Evolutionary conservation across 2,888 invertebrate species (phyloP), one percentile per base, ranked within the genome.

Genomic region (Macrosoma leucophasiata): DNA sequence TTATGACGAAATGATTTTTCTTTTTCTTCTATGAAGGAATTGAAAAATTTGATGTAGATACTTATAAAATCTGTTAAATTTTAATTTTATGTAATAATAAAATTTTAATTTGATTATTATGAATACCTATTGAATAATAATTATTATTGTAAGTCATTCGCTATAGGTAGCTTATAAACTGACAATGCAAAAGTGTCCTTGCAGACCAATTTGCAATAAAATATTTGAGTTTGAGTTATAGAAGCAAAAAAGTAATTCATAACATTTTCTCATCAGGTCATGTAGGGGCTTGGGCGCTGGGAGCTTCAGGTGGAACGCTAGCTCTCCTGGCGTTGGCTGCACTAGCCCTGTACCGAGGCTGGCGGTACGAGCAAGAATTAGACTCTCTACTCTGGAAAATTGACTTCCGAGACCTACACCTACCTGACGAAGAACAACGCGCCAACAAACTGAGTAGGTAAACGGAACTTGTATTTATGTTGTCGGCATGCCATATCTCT

Each of bases 341-440:
- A 0, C 77, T 94, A 34, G 89, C 95, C 0, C 81, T 94, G 7
- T 94, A 92, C 77, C 89, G 96, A 38, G 96, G 96, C 69, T 96
- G 96, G 96, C 89, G 90, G 20, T 96, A 97, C 70, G 96, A 97
- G 63, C 96, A 96, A 60, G 96, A 96, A 60, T 84, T 97, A 46
- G 96, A 96, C 65, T 95, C 95, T 33, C 78, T 97, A 20, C 86
- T 97, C 20, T 97, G 97, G 97, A 96, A 96, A 79, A 92, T 97
- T 36, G 96, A 97, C 77, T 96, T 91, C 76, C 90, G 91, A 41
- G 96, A 97, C 55, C 91, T 97, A 27, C 91, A 94, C 59, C 86
- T 93, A 21, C 79, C 84, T 3, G 82, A 81, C n/a, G 79, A 79
- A 23, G 77, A 78, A 29, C 76, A 76, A 48, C 68, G 67, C 58